Percentiles rank a stretch among this genome's conserved stretches.
These are phyloP conservation scores for Brachionus rubens DNA, from an alignment of 1,140 invertebrate species.

Conservation along the genomic window DNA sequence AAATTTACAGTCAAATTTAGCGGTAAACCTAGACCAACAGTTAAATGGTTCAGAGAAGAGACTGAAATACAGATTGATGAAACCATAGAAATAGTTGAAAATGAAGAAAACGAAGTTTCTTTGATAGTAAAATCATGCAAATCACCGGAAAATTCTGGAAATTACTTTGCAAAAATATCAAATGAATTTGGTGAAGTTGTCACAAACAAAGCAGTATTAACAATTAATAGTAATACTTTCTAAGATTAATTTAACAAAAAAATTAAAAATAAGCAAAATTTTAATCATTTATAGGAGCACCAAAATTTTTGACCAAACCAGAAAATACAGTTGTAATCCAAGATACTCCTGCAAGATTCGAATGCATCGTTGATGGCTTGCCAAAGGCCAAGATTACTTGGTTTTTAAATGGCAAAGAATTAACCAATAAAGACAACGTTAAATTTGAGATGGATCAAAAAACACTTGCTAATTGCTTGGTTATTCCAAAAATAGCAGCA, in stretches of 20 bases:
- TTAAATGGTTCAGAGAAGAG: conserved; percentile 55
- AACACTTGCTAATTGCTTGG: too few species aligned
- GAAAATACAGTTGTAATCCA: too few species aligned
- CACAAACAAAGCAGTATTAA: conserved; percentile 2
- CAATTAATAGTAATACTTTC: conserved; percentile 8
- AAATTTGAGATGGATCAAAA: too few species aligned
- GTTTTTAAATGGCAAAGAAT: too few species aligned
- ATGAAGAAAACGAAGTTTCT: background rate
- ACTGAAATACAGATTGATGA: background rate
- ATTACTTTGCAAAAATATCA: conserved; percentile 7
- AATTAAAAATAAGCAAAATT: too few species aligned
- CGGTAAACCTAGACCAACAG: conserved; percentile 47
- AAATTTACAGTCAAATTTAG: conserved; percentile 48
- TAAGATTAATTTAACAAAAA: background rate
- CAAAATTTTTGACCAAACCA: too few species aligned
- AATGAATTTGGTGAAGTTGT: conserved; percentile 32
- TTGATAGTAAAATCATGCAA: background rate
- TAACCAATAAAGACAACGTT: too few species aligned
- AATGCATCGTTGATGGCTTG: too few species aligned
- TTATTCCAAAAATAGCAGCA: background rate
- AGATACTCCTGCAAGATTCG: too few species aligned
- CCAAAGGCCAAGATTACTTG: too few species aligned
- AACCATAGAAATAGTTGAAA: background rate
- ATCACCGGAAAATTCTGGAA: background rate
- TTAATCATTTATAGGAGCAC: background rate